These are phyloP conservation scores for Lobophora halterata DNA, from an alignment of 2,888 invertebrate species.

Conservation along the genomic window DNA sequence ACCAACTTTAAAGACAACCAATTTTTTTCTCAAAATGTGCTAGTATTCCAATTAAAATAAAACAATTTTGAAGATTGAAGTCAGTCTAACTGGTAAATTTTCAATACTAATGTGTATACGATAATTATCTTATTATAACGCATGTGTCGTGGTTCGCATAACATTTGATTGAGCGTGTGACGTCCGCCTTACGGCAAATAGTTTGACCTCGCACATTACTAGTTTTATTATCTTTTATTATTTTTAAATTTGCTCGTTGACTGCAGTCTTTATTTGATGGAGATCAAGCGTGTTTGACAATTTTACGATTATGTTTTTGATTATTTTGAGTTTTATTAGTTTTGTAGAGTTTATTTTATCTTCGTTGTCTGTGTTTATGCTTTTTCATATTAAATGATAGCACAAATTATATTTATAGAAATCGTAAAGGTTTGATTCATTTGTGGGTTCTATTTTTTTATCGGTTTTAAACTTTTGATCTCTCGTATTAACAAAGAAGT, in stretches of 20 bases:
- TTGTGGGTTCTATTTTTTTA: too few species aligned
- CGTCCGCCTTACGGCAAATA: constrained; percentile 27
- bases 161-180: too few species aligned
- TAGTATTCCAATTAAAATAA: too few species aligned
- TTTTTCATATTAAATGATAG: constrained; percentile 14
- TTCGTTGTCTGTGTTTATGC: constrained; percentile 21
- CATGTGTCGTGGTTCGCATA: too few species aligned
- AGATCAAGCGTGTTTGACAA: constrained; percentile 29
- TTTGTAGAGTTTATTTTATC: constrained; percentile 24
- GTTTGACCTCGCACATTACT: constrained; percentile 31
- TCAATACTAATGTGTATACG: too few species aligned
- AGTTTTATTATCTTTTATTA: constrained; percentile 30
- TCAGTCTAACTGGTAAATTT: too few species aligned
- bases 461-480: not conserved
- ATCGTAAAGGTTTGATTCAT: too few species aligned
- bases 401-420: too few species aligned
- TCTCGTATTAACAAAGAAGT: not conserved
- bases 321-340: constrained; percentile 22
- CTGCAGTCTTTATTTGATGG: constrained; percentile 28
- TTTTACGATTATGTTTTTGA: constrained; percentile 30
- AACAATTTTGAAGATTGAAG: too few species aligned
- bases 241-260: constrained; percentile 29
- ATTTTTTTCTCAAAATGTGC: too few species aligned
- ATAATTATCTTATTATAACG: too few species aligned
- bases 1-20: too few species aligned